These are phyloP conservation scores for Andrena bucephala DNA, from an alignment of 2,888 invertebrate species.

Conservation along the genomic window DNA sequence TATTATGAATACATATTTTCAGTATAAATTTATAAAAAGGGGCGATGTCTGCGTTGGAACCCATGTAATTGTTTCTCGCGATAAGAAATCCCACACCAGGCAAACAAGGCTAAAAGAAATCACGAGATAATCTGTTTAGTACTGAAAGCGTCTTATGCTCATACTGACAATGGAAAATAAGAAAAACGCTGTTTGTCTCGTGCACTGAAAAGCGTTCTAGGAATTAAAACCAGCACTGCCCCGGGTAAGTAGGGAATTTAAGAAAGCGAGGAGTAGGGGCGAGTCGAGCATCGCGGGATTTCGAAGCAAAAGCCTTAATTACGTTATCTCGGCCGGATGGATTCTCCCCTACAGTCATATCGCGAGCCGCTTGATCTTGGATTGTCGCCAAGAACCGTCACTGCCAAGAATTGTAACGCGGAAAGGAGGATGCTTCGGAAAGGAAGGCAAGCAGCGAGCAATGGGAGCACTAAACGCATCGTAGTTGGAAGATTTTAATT, in stretches of 20 bases:
- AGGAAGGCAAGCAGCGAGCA: conserved; percentile 17
- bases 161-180: conserved; percentile 16
- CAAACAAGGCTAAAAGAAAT: conserved; percentile 4
- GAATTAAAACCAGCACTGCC: conserved; percentile 26
- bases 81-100: background rate
- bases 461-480: conserved; percentile 52
- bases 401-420: conserved; percentile 71
- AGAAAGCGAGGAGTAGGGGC: conserved; percentile 34
- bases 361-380: conserved; percentile 74
- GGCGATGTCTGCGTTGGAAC: background rate
- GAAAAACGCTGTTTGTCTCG: background rate
- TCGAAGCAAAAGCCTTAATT: conserved; percentile 79
- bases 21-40: too few species aligned
- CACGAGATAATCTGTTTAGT: conserved; percentile 13
- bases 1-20: too few species aligned
- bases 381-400: conserved; percentile 74
- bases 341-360: conserved; percentile 72
- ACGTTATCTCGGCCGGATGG: conserved; percentile 78
- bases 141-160: background rate
- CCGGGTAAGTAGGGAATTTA: conserved; percentile 24
- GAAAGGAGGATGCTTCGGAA: conserved; percentile 51
- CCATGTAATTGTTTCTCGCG: background rate
- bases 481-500: conserved; percentile 78
- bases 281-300: conserved; percentile 50
- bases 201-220: conserved; percentile 21